Conservation (phyloP, 2,888 invertebrate species). For the Napeogenes inachia region DNA sequence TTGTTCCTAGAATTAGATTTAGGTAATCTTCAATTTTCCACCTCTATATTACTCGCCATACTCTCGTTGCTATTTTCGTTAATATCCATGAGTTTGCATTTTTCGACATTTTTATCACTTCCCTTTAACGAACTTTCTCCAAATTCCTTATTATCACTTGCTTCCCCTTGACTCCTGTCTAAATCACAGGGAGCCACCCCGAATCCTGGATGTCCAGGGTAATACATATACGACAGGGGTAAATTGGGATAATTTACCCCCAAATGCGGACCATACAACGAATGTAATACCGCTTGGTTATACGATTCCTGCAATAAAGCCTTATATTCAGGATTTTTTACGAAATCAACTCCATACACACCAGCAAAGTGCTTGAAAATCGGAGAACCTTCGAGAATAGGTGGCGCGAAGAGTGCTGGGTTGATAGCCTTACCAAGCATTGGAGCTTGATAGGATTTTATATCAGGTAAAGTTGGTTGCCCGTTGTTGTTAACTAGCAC, state of each 20-base stretch:
- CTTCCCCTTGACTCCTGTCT: conserved; percentile 54
- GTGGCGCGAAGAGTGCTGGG: conserved; percentile 56
- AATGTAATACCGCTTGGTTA: conserved; percentile 70
- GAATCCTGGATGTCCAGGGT: conserved; percentile 65
- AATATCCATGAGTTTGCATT: conserved; percentile 51
- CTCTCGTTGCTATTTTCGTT: conserved; percentile 72
- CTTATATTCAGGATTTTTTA: conserved; percentile 71
- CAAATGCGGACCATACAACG: conserved; percentile 68
- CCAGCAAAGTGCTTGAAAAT: conserved; percentile 73
- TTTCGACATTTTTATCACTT: conserved; percentile 50
- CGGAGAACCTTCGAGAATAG: conserved; percentile 65
- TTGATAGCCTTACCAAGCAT: conserved; percentile 59
- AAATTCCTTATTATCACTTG: conserved; percentile 45
- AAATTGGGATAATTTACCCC: conserved; percentile 67
- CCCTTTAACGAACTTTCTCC: conserved; percentile 45
- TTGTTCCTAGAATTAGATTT: not conserved
- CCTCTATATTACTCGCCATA: conserved; percentile 73
- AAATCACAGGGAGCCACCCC: conserved; percentile 60
- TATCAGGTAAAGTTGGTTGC: conserved; percentile 66
- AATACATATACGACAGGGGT: conserved; percentile 70
- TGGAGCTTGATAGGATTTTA: conserved; percentile 58
- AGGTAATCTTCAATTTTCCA: conserved; percentile 58
- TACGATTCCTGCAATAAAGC: conserved; percentile 70
- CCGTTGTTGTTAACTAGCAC: conserved; percentile 92
- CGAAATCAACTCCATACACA: conserved; percentile 70